A percentile compares a stretch with the other conserved stretches of the same genome.
phyloP scores from a whole-genome alignment of 2,797 vertebrate species.

The Pangasius sanitwongsei region DNA sequence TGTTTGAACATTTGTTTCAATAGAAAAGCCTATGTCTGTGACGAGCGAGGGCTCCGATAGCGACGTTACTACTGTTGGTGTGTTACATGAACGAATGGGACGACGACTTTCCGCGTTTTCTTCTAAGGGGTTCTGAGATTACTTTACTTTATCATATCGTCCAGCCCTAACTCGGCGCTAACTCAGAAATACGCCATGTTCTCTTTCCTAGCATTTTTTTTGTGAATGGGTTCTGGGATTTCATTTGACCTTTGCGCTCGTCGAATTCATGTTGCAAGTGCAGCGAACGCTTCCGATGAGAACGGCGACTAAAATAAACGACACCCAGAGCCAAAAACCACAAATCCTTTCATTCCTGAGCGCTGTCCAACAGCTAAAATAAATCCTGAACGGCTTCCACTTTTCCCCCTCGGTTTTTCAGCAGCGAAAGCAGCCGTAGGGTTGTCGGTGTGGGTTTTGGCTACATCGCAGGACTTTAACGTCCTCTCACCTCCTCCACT shows the following conservation, averaged over 20 bases:
- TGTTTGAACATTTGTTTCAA: not conserved
- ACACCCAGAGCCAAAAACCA: conserved; percentile 21
- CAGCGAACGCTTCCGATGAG: conserved; percentile 34
- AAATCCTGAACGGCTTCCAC: conserved; percentile 41
- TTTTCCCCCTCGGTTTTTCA: not conserved
- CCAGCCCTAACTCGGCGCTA: not conserved
- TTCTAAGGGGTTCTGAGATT: not conserved
- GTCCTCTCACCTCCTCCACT: conserved; percentile 4
- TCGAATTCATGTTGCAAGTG: conserved; percentile 20
- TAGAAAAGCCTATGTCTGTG: not conserved
- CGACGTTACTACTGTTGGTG: not conserved
- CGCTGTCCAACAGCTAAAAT: conserved; percentile 42
- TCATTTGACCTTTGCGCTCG: conserved; percentile 38
- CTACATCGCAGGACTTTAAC: conserved; percentile 50
- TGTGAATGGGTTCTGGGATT: conserved; percentile 43
- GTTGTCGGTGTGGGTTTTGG: conserved; percentile 55
- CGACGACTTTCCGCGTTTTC: not conserved
- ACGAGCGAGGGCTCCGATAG: not conserved
- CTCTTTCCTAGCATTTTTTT: conserved; percentile 19
- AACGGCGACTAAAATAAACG: conserved; percentile 48
- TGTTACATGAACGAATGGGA: not conserved
- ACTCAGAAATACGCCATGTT: not conserved
- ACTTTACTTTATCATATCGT: not conserved
- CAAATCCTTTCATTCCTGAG: conserved; percentile 42
- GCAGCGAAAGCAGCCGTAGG: conserved; percentile 57